Conservation (phyloP, 2,113 vertebrate species). For the Pholis gunnellus region DNA sequence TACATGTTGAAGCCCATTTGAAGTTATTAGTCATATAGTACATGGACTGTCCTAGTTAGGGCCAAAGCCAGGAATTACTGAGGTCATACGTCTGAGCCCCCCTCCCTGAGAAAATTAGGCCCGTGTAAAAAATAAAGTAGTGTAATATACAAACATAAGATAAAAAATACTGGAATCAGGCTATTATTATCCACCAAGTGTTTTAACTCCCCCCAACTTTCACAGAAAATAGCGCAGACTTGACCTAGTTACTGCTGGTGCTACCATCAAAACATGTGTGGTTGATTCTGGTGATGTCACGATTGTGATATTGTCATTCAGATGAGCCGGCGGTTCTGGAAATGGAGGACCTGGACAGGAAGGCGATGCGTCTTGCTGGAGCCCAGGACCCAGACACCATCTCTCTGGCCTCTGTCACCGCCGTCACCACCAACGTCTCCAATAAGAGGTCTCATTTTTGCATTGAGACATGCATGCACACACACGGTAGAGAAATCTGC, state of each 20-base stretch:
- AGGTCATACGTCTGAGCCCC: not conserved
- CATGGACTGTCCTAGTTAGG: not conserved
- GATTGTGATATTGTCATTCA: slow-evolving; percentile 52
- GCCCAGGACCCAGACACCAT: slow-evolving; percentile 91
- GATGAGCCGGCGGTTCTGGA: slow-evolving; percentile 94
- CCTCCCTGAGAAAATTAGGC: not conserved
- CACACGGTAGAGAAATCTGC: not conserved
- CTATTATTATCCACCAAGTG: not conserved
- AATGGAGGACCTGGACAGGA: slow-evolving; percentile 91
- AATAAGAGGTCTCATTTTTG: slow-evolving; percentile 90
- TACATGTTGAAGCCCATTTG: not conserved
- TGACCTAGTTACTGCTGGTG: not conserved
- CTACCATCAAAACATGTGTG: not conserved
- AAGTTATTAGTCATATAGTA: not conserved
- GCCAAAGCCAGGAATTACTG: not conserved
- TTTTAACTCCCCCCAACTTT: not conserved
- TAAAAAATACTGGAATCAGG: not conserved
- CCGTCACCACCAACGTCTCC: slow-evolving; percentile 97
- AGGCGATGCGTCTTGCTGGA: slow-evolving; percentile 84
- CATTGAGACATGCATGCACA: not conserved
- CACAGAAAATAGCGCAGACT: not conserved
- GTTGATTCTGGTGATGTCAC: not conserved
- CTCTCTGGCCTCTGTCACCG: slow-evolving; percentile 95
- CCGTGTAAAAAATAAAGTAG: not conserved
- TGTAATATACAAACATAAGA: not conserved